phyloP scores from a whole-genome alignment of 1,140 invertebrate genomes.

The Dryas iulia region DNA sequence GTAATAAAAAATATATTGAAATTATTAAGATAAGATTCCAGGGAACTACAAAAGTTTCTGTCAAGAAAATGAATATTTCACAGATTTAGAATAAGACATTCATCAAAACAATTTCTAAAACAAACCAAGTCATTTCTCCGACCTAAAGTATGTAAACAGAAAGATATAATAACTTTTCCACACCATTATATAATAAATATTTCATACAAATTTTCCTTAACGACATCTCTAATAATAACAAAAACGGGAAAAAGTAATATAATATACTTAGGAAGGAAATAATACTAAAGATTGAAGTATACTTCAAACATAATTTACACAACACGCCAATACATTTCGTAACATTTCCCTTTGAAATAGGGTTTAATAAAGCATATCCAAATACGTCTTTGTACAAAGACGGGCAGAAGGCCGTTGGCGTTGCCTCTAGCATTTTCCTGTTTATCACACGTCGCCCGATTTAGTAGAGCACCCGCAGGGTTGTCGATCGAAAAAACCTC shows the following conservation, averaged over 20 bases:
- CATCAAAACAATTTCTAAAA: no score
- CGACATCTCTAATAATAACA: background rate
- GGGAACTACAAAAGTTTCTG: no score
- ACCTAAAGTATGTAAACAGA: background rate
- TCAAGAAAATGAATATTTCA: no score
- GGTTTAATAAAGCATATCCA: constrained; percentile 1
- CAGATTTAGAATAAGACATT: no score
- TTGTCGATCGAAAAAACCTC: constrained; percentile 6
- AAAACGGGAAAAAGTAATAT: background rate
- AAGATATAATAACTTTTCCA: background rate
- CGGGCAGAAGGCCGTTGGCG: constrained; percentile 29
- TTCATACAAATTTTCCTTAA: background rate
- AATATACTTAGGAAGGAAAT: background rate
- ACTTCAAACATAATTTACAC: background rate
- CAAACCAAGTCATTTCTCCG: no score
- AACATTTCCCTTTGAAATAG: background rate
- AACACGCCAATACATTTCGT: background rate
- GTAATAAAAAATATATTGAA: no score
- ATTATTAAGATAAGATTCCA: no score
- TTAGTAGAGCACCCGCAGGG: constrained; percentile 22
- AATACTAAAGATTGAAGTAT: background rate
- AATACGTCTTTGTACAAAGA: background rate
- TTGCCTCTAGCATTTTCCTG: constrained; percentile 51
- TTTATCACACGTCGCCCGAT: constrained; percentile 40
- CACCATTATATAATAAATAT: background rate